Evolutionary conservation across 1,140 invertebrate genomes (phyloP).

Genomic region (Drosophila ogumai): DNA sequence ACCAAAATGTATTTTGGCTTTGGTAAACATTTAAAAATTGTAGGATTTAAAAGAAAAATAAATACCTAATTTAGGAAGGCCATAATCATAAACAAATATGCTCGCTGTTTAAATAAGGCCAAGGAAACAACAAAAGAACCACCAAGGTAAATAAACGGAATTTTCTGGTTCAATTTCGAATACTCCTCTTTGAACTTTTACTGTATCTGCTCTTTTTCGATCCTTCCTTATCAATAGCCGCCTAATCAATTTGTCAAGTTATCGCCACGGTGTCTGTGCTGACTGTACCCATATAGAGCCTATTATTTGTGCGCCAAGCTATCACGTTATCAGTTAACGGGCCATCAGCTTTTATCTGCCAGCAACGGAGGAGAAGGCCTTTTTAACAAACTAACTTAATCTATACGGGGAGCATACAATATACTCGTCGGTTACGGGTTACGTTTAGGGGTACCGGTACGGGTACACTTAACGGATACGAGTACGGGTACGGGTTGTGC

Average conservation of each 20-base stretch:
- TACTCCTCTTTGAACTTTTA: neutral
- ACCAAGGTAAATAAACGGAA: constrained; percentile 10
- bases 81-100: constrained; percentile 23
- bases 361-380: constrained; percentile 50
- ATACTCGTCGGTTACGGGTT: constrained; percentile 5
- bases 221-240: constrained; percentile 24
- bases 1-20: neutral
- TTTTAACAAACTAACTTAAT: constrained; percentile 56
- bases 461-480: constrained; percentile 16
- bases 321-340: constrained; percentile 44
- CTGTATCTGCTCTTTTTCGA: neutral
- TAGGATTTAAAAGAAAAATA: constrained; percentile 4
- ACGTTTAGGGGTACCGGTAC: constrained; percentile 16
- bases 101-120: constrained; percentile 21
- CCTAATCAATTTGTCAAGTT: constrained; percentile 60
- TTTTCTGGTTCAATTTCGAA: neutral
- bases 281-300: constrained; percentile 53
- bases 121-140: constrained; percentile 8
- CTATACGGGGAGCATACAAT: constrained; percentile 23
- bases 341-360: constrained; percentile 67
- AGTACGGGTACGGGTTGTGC: constrained; percentile 17
- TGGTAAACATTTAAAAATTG: neutral
- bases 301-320: constrained; percentile 40
- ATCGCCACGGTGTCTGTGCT: constrained; percentile 71
- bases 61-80: constrained; percentile 13